Evolutionary conservation across 2,113 vertebrate species (phyloP).

Genomic region (Limanda limanda): DNA sequence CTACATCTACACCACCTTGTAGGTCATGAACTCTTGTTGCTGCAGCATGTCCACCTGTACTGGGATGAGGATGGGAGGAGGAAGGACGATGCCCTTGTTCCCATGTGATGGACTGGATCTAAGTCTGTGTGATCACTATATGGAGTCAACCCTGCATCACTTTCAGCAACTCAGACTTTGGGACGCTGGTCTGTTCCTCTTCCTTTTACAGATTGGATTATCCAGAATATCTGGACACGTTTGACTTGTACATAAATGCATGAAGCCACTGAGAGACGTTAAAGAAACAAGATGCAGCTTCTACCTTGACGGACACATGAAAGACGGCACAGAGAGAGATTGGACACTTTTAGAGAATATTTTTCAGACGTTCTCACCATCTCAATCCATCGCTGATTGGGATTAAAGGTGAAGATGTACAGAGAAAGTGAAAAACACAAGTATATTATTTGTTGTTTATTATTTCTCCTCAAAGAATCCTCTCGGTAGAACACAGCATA

Average conservation of each 20-base stretch:
- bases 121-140: constrained; percentile 22
- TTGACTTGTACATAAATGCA: constrained; percentile 61
- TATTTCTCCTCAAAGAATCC: constrained; percentile 21
- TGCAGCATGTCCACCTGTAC: constrained; percentile 4
- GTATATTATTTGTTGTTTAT: constrained; percentile 18
- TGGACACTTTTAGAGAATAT: constrained; percentile 40
- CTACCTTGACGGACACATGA: constrained; percentile 21
- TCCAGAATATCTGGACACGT: constrained; percentile 28
- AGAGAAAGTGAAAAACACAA: constrained; percentile 20
- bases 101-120: constrained; percentile 22
- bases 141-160: constrained; percentile 10
- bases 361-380: constrained; percentile 49
- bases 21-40: constrained; percentile 21
- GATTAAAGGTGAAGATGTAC: constrained; percentile 31
- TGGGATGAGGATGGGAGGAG: constrained; percentile 24
- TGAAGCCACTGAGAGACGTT: constrained; percentile 31
- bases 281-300: constrained; percentile 25
- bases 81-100: constrained; percentile 17
- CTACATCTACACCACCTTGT: constrained; percentile 98
- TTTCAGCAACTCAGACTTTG: constrained; percentile 44
- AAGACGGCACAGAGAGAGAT: constrained; percentile 15
- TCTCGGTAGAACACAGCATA: constrained; percentile 25
- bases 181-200: constrained; percentile 30
- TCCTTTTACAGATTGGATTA: constrained; percentile 18
- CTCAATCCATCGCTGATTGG: constrained; percentile 4